Evolutionary conservation across 2,888 invertebrate species (phyloP).

Genomic region (Acanthococcus lagerstroemiae): DNA sequence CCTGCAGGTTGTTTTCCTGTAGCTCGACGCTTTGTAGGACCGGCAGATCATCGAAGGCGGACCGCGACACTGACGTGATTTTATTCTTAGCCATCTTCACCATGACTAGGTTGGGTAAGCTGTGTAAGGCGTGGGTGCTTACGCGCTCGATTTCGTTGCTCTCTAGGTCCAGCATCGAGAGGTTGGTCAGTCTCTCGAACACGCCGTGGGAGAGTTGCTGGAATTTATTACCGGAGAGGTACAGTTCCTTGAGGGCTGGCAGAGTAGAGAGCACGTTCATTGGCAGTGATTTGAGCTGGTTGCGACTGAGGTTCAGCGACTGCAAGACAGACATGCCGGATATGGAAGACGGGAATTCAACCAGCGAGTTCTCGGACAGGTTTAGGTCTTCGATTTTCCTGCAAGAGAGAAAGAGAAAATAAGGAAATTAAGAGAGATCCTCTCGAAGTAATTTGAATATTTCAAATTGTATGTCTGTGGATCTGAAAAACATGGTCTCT

Average conservation of each 20-base stretch:
- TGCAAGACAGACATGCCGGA: conserved; percentile 58
- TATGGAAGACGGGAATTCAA: conserved; percentile 60
- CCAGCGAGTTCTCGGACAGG: conserved; percentile 65
- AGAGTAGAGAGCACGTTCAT: conserved; percentile 60
- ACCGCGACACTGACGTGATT: conserved; percentile 52
- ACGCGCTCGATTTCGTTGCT: conserved; percentile 68
- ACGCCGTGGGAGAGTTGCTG: conserved; percentile 58
- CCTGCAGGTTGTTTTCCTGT: conserved; percentile 66
- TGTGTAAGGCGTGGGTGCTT: conserved; percentile 56
- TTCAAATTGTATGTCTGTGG: no score
- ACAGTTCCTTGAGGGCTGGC: conserved; percentile 57
- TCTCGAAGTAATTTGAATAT: no score
- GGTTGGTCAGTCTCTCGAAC: conserved; percentile 57
- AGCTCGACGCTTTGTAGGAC: conserved; percentile 62
- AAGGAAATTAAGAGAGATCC: no score
- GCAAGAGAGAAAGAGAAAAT: neutral
- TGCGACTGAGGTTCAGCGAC: conserved; percentile 65
- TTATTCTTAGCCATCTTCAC: conserved; percentile 40
- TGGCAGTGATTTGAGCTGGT: conserved; percentile 59
- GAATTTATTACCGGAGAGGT: conserved; percentile 64
- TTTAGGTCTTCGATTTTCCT: conserved; percentile 62
- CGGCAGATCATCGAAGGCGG: conserved; percentile 65
- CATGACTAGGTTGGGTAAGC: conserved; percentile 40
- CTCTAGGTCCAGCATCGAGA: conserved; percentile 67
- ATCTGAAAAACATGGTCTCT: no score